These are phyloP conservation scores for Hephaestus fuliginosus DNA, from an alignment of 2,797 vertebrate species.

Conservation along the genomic window DNA sequence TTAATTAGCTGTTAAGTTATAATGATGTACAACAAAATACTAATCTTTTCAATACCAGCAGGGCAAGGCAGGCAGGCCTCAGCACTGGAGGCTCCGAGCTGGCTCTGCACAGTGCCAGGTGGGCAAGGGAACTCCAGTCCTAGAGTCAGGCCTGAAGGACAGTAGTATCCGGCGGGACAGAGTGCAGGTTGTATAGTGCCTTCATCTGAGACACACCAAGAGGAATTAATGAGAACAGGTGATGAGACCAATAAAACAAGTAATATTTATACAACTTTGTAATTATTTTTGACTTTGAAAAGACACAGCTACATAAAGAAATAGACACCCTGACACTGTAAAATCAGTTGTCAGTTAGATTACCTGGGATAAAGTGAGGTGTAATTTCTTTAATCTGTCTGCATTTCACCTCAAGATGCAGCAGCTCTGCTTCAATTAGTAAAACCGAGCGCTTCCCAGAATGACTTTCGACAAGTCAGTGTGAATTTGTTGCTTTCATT, in stretches of 20 bases:
- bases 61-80: conserved; percentile 88
- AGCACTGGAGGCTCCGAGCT: conserved; percentile 76
- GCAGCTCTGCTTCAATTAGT: conserved; percentile 18
- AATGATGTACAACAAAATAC: conserved; percentile 1
- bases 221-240: not conserved
- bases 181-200: conserved; percentile 75
- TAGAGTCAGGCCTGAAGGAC: conserved; percentile 80
- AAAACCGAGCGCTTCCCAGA: not conserved
- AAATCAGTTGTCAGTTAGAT: conserved; percentile 18
- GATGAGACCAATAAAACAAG: not conserved
- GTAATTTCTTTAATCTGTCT: not conserved
- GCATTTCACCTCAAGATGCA: conserved; percentile 9
- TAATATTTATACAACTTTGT: not conserved
- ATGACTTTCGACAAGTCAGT: not conserved
- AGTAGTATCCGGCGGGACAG: conserved; percentile 88
- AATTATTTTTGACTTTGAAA: conserved; percentile 1
- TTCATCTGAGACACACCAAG: conserved; percentile 73
- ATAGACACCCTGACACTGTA: not conserved
- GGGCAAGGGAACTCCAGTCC: conserved; percentile 86
- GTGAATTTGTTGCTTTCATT: conserved; percentile 21
- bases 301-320: not conserved
- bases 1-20: not conserved
- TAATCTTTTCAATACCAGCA: conserved; percentile 79
- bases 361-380: not conserved
- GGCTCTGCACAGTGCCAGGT: conserved; percentile 86